Evolutionary conservation across 2,888 invertebrate species (phyloP).

Genomic region (Sarcophaga carnaria): DNA sequence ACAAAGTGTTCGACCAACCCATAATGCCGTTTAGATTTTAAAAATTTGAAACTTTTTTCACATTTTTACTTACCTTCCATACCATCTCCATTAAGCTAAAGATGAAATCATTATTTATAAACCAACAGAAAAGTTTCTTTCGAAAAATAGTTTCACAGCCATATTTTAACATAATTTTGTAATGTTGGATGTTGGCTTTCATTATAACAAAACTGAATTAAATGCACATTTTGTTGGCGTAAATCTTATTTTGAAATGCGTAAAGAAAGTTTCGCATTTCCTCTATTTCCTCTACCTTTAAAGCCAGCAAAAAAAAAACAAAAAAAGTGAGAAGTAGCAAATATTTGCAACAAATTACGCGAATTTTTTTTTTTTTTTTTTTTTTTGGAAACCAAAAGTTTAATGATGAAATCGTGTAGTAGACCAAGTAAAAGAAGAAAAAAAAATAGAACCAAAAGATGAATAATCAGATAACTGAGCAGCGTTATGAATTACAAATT

Average conservation of each 20-base stretch:
- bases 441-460: not conserved
- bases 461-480: constrained; percentile 4
- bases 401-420: constrained; percentile 9
- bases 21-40: not conserved
- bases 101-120: not conserved
- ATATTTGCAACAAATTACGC: constrained; percentile 4
- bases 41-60: not conserved
- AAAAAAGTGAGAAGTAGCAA: constrained; percentile 4
- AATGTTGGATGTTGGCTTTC: not conserved
- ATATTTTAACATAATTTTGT: not conserved
- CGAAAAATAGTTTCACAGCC: not conserved
- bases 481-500: constrained; percentile 13
- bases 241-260: not conserved
- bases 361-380: not conserved
- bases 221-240: not conserved
- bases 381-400: not conserved
- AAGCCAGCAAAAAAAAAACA: not conserved
- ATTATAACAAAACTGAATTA: not conserved
- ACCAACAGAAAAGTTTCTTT: not conserved
- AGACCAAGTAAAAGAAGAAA: too few species aligned
- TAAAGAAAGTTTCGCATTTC: not conserved
- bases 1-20: not conserved
- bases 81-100: not conserved
- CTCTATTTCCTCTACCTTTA: not conserved
- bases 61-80: not conserved